Percentiles rank a stretch among this genome's conserved stretches.
Conservation (phyloP, 2,888 invertebrate species). For the Himalopsyche anomala region DNA sequence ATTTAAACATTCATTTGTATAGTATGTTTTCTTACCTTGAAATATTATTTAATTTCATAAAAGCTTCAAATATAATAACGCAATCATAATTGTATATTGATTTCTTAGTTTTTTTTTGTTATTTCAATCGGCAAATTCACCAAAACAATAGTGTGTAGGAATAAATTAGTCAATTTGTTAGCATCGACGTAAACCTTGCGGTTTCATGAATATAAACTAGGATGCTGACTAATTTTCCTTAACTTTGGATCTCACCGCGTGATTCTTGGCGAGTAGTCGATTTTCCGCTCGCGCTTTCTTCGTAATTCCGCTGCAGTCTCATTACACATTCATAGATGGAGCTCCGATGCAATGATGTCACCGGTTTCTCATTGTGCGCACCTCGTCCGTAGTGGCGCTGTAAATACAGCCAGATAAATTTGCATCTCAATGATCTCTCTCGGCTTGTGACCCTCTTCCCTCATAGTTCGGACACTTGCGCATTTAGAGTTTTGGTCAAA, state of each 20-base stretch:
- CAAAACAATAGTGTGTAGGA: too few species aligned
- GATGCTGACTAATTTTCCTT: not conserved
- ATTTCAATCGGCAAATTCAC: too few species aligned
- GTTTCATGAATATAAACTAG: too few species aligned
- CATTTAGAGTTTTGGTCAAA: slow-evolving; percentile 15
- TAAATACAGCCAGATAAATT: slow-evolving; percentile 51
- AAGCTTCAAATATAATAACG: too few species aligned
- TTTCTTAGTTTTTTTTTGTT: too few species aligned
- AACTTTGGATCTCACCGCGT: not conserved
- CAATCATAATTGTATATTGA: too few species aligned
- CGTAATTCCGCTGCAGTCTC: slow-evolving; percentile 35
- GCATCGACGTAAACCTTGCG: too few species aligned
- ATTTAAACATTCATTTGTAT: too few species aligned
- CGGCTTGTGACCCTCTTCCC: slow-evolving; percentile 45
- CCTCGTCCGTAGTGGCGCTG: slow-evolving; percentile 31
- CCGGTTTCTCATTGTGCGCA: slow-evolving; percentile 43
- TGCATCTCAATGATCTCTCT: slow-evolving; percentile 55
- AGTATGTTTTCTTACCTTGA: too few species aligned
- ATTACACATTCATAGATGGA: slow-evolving; percentile 50
- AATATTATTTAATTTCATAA: too few species aligned
- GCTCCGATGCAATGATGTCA: slow-evolving; percentile 40
- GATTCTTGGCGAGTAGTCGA: slow-evolving; percentile 10
- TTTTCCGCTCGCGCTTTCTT: slow-evolving; percentile 1
- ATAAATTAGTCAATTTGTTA: too few species aligned
- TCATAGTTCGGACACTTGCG: slow-evolving; percentile 38